These are phyloP conservation scores for Trisateles emortualis DNA, from an alignment of 2,888 invertebrate species.

Conservation along the genomic window DNA sequence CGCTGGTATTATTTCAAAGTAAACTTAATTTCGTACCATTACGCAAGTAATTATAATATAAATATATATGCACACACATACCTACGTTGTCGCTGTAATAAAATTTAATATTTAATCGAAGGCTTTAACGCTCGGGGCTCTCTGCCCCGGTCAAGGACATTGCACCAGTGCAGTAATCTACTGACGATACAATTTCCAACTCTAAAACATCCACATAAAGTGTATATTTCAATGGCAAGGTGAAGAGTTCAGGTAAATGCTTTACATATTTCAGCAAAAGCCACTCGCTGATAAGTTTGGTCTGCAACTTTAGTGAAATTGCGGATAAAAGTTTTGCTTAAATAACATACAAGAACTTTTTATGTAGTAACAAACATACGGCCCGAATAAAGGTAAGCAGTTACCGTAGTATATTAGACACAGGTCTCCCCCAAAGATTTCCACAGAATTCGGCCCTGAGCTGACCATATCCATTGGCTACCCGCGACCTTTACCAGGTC, in stretches of 20 bases:
- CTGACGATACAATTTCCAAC: slow-evolving; percentile 37
- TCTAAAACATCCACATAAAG: slow-evolving; percentile 17
- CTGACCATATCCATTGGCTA: no score
- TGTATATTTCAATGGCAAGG: slow-evolving; percentile 9
- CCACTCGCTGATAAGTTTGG: slow-evolving; percentile 35
- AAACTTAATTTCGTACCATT: slow-evolving; percentile 16
- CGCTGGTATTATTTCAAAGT: slow-evolving; percentile 18
- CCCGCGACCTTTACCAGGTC: no score
- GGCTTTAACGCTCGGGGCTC: slow-evolving; percentile 46
- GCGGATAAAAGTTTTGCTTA: slow-evolving; percentile 29
- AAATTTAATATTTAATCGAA: slow-evolving; percentile 63
- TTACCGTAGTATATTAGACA: no score
- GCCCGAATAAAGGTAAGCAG: neutral
- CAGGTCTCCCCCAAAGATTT: no score
- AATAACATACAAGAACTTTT: slow-evolving; percentile 27
- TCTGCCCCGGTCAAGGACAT: slow-evolving; percentile 62
- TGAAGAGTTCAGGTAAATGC: slow-evolving; percentile 20
- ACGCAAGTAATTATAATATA: slow-evolving; percentile 17
- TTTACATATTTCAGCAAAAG: slow-evolving; percentile 39
- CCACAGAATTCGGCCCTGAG: no score
- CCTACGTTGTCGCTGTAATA: slow-evolving; percentile 34
- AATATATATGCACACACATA: slow-evolving; percentile 14
- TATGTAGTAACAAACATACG: slow-evolving; percentile 22
- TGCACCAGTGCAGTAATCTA: slow-evolving; percentile 53
- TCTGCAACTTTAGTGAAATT: slow-evolving; percentile 38